Base-by-base conservation (phyloP, 2,797 vertebrate genomes). In the Clarias laeviceps region DNA sequence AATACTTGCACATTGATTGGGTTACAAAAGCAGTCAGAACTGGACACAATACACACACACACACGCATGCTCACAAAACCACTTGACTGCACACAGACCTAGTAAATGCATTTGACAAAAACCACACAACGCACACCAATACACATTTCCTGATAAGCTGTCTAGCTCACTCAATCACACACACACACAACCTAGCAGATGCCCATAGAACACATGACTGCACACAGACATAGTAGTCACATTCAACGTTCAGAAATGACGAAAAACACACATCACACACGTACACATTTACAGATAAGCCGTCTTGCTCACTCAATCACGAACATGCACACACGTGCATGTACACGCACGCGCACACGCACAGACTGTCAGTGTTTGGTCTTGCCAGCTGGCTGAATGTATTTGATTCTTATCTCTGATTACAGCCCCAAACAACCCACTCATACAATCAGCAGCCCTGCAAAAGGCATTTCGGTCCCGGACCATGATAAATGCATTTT, bases 341-440 rank as follows among this genome's bases (percentile, higher is more conserved):
- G 64, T 40, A 64, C 82, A 64, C 61, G 56, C 82, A 34, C 70
- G 56, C 82, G 29, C 73, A 57, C 50, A 50, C 69, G 15, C 40
- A 68, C 20, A 27, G 40, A 18, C 29, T 37, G 29, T 54, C 59
- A 84, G 74, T 68, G 73, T 84, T 79, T 79, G 62, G 83, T 54
- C 73, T 65, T 57, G 50, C 73, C 73, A 84, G 74, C 29, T 68
- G 73, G 83, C 50, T 27, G 54, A 79, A 69, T 57, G 76, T 37
- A 79, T 84, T 59, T 84, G 83, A 84, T 84, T 69, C 24, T 79
- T 84, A 79, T 84, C 83, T 79, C 74, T 79, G 83, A 84, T 79
- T 84, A 40, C 61, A 76, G 59, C 82, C 45, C 61, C 61, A 40
- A 61, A 83, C 57, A 74, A 64, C 62, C 32, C 62, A 78, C 18